Evolutionary conservation across 2,888 invertebrate genomes (phyloP), one percentile per base, ranked within the genome.

Genomic region (Meta bourneti): DNA sequence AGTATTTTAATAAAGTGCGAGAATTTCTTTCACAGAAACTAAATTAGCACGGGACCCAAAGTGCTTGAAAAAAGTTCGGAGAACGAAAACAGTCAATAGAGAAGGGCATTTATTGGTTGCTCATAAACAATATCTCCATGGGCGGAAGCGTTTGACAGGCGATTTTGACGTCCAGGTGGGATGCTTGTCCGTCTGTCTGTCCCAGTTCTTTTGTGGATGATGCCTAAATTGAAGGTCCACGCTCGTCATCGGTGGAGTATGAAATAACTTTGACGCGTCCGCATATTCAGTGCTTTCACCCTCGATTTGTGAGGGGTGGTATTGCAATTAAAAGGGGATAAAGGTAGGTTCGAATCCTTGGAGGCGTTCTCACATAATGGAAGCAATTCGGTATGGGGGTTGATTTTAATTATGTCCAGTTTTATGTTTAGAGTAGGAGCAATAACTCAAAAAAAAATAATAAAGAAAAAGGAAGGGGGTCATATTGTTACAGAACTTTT

Each of bases 131-230:
- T 90, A 90, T 79, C 77, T 80, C 51, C 72, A 9, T 20, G 79
- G 72, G 71, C 89, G 89, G 89, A 90, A 90, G 80, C 83, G 89
- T 90, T 49, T 90, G 89, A 74, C 84, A 75, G 83, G n/a, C 74
- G 77, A 71, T 77, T 82, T 75, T 89, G 89, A 89, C 72, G 82
- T 54, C 83, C 85, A 90, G 90, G 90, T 90, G 90, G 85, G 85
- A 79, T 83, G 85, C 52, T 79, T 48, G 72, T 83, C 72, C 49
- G 72, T 84, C 34, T 48, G 72, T 16, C 49, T 74, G 80, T 85
- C 75, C 86, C 80, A 81, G 48, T 88, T 88, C 75, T 71, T 78
- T 80, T 82, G 82, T 49, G 13, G 74, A 80, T 86, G 90, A 86
- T 85, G 86, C 51, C 74, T 71, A 86, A 90, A 90, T 90, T 90